Evolutionary conservation across 1,140 invertebrate genomes (phyloP), one percentile per base, ranked within the genome.

Genomic region (Vollenhovia emeryi): DNA sequence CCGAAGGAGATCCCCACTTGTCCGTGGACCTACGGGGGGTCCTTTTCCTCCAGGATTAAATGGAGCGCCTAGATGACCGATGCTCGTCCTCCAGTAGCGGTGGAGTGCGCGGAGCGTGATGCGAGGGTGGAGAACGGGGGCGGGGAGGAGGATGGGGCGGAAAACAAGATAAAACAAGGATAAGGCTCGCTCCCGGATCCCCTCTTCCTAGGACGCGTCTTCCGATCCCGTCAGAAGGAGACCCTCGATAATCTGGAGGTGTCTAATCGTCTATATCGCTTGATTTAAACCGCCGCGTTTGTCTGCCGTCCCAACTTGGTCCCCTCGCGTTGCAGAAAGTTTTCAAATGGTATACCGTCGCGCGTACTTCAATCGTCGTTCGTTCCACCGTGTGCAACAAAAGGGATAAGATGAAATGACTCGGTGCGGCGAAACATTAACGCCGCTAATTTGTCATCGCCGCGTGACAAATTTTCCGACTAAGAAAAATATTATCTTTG

Each of bases 11-110:
- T 93, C 92, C 92, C 92, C 89, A 90, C 91, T 93, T 91, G 89
- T 87, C 89, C 90, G 87, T 90, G 86, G 89, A 87, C 91, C 75
- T 18, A 90, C 90, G 90, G 93, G 93, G 92, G 91, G 90, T 93
- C 89, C 90, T 93, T 93, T 93, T 93, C 89, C 92, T 91, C 66
- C 89, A 91, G 93, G 93, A 94, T 94, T 94, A 94, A 94, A 94
- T 94, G 93, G 93, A 94, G 92, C 94, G 94, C 93, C 93, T 94
- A 93, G 94, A 94, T 94, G 94, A 94, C 94, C 94, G 94, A 94
- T 94, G 93, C 93, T 92, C 89, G 91, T 87, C 68, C 89, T 90
- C 87, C 68, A 86, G 87, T 24, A 57, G 24, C n/a, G 40, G 62
- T 45, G 60, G 75, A 66, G 75, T 80, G 76, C 40, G 64, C 64